Evolutionary conservation across 2,113 vertebrate species (phyloP), one percentile per base, ranked within the genome.

Genomic region (Ailuropoda melanoleuca): DNA sequence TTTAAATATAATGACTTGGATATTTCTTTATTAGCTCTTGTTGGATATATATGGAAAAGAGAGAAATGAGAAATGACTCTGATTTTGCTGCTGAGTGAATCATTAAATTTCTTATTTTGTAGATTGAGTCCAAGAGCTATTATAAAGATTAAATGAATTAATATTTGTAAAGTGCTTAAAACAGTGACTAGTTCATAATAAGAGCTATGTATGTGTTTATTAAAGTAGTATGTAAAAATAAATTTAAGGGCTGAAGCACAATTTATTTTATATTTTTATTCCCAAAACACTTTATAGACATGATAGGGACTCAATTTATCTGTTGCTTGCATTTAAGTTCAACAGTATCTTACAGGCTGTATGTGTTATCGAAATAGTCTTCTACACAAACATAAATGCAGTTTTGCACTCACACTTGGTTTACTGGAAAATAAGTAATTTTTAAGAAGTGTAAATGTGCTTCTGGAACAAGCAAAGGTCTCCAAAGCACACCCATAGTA

Each of bases 221-320:
- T 78, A 96, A 89, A 58, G 88, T 70, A 80, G 29, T 37, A 66
- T 8, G 21, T 88, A 94, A 77, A 96, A 88, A 95, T 78, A 96
- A 78, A 83, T 62, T 43, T 93, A 95, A 90, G 87, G 62, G 56
- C 55, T 80, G 7, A 86, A 13, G 56, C 14, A 86, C 48, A 86
- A 88, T 89, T 95, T 94, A 96, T 70, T 92, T 92, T 60, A 95
- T 14, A 88, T 85, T 93, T 96, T 66, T 96, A 91, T 72, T 93
- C 29, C 23, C 13, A 94, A 92, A 86, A 29, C 46, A 95, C 34
- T 93, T 96, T 77, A 93, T 3, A 96, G 48, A 94, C 3, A 78
- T 7, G 21, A 70, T 1, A 68, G 15, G 17, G 50, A 84, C 34
- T 88, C 43, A 72, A 39, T 39, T 92, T 94, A 68, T 88, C 39